phyloP scores from a whole-genome alignment of 2,888 invertebrate genomes.

The Nemotelus nigrinus region DNA sequence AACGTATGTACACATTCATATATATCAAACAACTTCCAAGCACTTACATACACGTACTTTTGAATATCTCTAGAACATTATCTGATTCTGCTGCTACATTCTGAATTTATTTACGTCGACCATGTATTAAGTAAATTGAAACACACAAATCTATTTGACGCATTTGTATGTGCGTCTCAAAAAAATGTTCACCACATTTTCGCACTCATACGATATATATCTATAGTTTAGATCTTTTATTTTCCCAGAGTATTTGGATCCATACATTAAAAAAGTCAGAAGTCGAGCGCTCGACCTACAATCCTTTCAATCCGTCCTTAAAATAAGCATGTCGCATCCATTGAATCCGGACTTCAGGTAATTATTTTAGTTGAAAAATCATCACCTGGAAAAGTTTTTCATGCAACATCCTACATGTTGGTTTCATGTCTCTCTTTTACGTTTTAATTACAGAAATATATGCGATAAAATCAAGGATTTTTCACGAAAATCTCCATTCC shows the following conservation, averaged over 20 bases:
- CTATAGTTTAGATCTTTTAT: constrained; percentile 47
- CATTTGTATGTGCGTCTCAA: too few relatives aligned
- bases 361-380: constrained; percentile 57
- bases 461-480: constrained; percentile 76
- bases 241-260: constrained; percentile 76
- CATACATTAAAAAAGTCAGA: constrained; percentile 70
- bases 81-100: too few relatives aligned
- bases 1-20: too few relatives aligned
- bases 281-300: constrained; percentile 69
- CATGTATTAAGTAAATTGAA: too few relatives aligned
- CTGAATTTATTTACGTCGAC: too few relatives aligned
- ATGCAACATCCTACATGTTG: constrained; percentile 35
- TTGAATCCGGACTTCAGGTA: constrained; percentile 79
- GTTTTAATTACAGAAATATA: constrained; percentile 67
- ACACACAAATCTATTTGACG: too few relatives aligned
- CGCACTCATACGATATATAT: neutral
- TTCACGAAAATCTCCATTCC: constrained; percentile 78
- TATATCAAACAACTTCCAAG: too few relatives aligned
- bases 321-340: constrained; percentile 80
- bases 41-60: too few relatives aligned
- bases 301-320: constrained; percentile 82
- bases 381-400: neutral
- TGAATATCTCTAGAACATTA: too few relatives aligned
- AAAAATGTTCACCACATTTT: neutral
- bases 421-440: constrained; percentile 51